Conservation (phyloP, 37 sponge, comb jelly and placozoan genomes). For the Oscarella lobularis region DNA sequence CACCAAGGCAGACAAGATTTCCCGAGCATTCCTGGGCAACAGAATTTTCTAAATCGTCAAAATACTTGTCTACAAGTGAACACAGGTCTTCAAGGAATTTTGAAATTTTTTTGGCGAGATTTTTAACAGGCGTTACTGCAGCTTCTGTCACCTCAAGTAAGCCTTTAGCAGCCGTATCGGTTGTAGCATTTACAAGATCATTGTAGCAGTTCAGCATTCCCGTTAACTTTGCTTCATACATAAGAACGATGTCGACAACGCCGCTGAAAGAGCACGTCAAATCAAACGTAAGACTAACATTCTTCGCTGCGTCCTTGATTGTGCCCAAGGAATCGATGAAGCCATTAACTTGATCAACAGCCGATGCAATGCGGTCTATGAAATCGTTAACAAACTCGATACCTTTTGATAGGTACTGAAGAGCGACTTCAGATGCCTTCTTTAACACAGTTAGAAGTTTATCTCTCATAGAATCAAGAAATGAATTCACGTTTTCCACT, state of each 20-base stretch:
- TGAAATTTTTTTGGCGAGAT: no score
- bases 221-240: neutral
- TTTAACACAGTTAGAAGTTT: neutral
- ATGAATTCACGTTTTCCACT: neutral
- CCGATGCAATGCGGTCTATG: neutral
- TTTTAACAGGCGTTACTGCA: neutral
- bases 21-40: no score
- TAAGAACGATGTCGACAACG: neutral
- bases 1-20: neutral
- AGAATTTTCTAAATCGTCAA: no score
- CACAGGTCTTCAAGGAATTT: no score
- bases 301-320: neutral
- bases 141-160: no score
- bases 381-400: neutral
- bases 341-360: neutral
- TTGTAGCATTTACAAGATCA: neutral
- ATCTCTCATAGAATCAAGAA: neutral
- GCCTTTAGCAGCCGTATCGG: neutral
- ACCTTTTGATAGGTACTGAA: neutral
- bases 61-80: no score
- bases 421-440: neutral
- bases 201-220: neutral
- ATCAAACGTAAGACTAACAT: neutral
- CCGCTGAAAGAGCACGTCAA: neutral
- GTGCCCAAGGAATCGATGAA: neutral